These are phyloP conservation scores for Acronicta psi DNA, from an alignment of 2,888 invertebrate species.

Conservation along the genomic window DNA sequence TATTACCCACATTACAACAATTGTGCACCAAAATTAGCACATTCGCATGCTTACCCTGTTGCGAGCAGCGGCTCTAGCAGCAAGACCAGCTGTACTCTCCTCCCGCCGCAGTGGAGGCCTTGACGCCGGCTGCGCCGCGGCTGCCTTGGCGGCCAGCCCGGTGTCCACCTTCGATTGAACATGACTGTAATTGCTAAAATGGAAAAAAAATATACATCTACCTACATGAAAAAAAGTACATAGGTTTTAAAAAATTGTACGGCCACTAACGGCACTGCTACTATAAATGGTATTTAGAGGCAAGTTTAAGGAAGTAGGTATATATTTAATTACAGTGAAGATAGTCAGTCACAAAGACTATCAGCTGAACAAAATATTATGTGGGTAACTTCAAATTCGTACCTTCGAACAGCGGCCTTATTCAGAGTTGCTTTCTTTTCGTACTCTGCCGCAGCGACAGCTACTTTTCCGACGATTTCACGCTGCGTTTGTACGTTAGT, in stretches of 20 bases:
- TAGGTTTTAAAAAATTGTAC: neutral
- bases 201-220: slow-evolving; percentile 26
- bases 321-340: neutral
- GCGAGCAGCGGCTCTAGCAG: slow-evolving; percentile 72
- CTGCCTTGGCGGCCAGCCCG: slow-evolving; percentile 68
- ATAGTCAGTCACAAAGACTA: slow-evolving; percentile 13
- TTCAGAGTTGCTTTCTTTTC: slow-evolving; percentile 76
- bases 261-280: no score
- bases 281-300: no score
- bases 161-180: slow-evolving; percentile 85
- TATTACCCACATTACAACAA: no score
- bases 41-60: slow-evolving; percentile 65
- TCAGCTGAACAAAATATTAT: slow-evolving; percentile 18
- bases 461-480: slow-evolving; percentile 75
- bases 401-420: slow-evolving; percentile 71
- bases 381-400: slow-evolving; percentile 23
- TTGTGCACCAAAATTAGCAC: no score
- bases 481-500: slow-evolving; percentile 78
- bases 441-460: slow-evolving; percentile 73
- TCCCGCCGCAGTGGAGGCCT: slow-evolving; percentile 79
- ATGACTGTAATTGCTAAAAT: slow-evolving; percentile 80
- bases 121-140: slow-evolving; percentile 66
- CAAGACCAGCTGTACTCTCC: slow-evolving; percentile 80
- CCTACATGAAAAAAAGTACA: slow-evolving; percentile 29
- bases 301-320: no score